Base-by-base conservation (phyloP, 2,888 invertebrate genomes). In the Melipona beecheii region DNA sequence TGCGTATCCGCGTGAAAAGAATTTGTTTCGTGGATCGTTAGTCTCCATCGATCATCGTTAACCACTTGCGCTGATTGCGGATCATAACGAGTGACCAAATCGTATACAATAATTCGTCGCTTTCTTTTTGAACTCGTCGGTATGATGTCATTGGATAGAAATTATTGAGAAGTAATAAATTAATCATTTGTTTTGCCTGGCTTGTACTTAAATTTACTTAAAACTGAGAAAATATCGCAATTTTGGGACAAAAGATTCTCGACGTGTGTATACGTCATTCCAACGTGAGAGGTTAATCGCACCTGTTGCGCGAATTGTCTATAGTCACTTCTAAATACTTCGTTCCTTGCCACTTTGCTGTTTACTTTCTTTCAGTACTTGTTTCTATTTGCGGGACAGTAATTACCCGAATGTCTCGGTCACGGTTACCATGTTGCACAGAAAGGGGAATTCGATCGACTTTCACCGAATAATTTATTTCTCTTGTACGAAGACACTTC, bases 351-450 rank as follows among this genome's bases (percentile, higher is more conserved):
- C n/a, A 71, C 60, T 36, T 31, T 72, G 54, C 81, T 83, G 60
- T 81, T 84, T 76, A 84, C 87, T 88, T 83, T 88, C 88, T 80
- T 88, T 52, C 77, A 52, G 83, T 80, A 74, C 86, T 77, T 62
- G 75, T 75, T 78, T 54, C 84, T 78, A 62, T 84, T 75, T 74
- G 62, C 72, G 71, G 72, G 70, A 50, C 66, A 2, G 72, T 77
- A 85, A 83, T 83, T 80, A 76, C 75, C 43, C 66, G 58, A 50
- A 27, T 69, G 65, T 68, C 52, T 72, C 27, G 64, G 75, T 73
- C 84, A 78, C 62, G 81, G 75, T 78, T 62, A 66, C 70, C 75
- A 54, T 62, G 56, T 58, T 31, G 56, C n/a, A 2, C 75, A 31
- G 81, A 66, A 58, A 78, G 66, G 65, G 52, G 78, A 84, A 81